Conservation (phyloP, 2,797 vertebrate species). For the Manis crassicaudata region DNA sequence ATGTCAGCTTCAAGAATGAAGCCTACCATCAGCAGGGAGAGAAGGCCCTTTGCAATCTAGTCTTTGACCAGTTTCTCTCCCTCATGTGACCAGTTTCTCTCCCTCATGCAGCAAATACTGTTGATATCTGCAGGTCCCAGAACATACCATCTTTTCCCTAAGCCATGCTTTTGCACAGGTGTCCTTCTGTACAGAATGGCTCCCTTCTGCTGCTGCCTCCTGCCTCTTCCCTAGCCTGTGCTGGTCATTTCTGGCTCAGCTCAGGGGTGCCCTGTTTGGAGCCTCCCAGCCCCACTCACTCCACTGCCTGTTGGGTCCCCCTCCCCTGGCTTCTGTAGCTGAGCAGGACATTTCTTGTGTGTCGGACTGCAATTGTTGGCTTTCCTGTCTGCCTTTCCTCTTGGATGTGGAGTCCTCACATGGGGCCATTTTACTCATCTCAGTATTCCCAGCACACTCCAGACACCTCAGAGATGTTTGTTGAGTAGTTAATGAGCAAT, state of each 20-base stretch:
- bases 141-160: neutral
- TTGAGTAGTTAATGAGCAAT: neutral
- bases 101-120: neutral
- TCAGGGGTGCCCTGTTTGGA: neutral
- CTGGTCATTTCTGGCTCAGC: neutral
- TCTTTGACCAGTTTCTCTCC: neutral
- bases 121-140: neutral
- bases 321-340: too few relatives aligned
- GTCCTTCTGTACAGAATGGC: neutral
- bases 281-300: too few relatives aligned
- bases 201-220: neutral
- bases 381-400: neutral
- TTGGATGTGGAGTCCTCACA: neutral
- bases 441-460: neutral
- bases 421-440: neutral
- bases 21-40: neutral
- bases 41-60: neutral
- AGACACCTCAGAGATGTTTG: neutral
- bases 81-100: neutral
- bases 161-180: fast-evolving
- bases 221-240: neutral
- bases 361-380: neutral
- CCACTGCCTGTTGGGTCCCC: neutral
- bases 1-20: neutral
- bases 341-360: neutral